Conservation (phyloP, 1,140 invertebrate genomes). For the Pseudomyrmex dendroicus region DNA sequence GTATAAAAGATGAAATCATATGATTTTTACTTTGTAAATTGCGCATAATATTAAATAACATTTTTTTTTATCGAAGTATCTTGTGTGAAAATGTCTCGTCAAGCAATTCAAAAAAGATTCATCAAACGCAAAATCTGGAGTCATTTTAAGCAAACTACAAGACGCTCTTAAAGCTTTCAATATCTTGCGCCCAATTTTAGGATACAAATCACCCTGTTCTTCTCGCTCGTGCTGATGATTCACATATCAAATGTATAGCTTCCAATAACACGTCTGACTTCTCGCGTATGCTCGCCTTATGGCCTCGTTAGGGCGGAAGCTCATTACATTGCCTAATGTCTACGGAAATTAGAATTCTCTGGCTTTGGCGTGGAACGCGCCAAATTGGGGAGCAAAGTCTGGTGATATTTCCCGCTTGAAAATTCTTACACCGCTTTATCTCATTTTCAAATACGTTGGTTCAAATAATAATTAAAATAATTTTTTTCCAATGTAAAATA, state of each 20-base stretch:
- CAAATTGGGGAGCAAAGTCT: conserved; percentile 66
- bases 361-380: conserved; percentile 35
- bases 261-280: conserved; percentile 68
- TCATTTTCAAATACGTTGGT: background rate
- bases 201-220: conserved; percentile 47
- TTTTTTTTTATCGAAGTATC: background rate
- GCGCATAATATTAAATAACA: background rate
- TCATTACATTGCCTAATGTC: conserved; percentile 69
- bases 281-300: conserved; percentile 68
- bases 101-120: background rate
- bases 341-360: conserved; percentile 72
- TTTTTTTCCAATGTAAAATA: background rate
- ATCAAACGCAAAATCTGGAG: too few species aligned
- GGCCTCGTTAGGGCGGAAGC: conserved; percentile 69
- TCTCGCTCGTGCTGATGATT: conserved; percentile 48
- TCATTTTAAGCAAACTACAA: background rate
- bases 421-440: conserved; percentile 2
- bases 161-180: conserved; percentile 9
- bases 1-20: background rate
- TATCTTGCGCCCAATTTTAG: conserved; percentile 27
- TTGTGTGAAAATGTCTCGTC: background rate
- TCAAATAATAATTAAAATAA: background rate
- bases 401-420: conserved; percentile 45
- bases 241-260: conserved; percentile 69
- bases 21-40: background rate